Evolutionary conservation across 2,888 invertebrate genomes (phyloP).

Genomic region (Leucozona laternaria): DNA sequence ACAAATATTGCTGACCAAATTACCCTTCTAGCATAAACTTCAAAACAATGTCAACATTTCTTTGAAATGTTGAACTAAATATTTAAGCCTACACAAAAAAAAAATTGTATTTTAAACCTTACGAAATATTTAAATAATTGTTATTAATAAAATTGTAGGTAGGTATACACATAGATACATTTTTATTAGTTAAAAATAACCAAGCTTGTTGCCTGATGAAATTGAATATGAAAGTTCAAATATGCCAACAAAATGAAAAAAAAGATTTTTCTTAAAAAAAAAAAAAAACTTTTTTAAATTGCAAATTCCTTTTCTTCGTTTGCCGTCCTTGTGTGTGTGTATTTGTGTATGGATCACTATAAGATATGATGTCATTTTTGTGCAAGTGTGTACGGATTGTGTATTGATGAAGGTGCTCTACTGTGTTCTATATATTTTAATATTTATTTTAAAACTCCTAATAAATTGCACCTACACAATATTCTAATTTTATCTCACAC

Average conservation of each 20-base stretch:
- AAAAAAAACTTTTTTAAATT: slow-evolving; percentile 18
- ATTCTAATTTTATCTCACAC: slow-evolving; percentile 71
- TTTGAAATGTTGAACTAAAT: neutral
- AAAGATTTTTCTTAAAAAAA: neutral
- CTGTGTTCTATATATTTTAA: slow-evolving; percentile 32
- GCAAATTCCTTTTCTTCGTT: slow-evolving; percentile 46
- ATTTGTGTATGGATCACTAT: neutral
- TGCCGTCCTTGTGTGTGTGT: neutral
- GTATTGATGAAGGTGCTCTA: slow-evolving; percentile 42
- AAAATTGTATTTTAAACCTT: neutral
- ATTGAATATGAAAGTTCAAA: slow-evolving; percentile 38
- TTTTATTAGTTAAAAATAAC: slow-evolving; percentile 33
- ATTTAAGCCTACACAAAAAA: neutral
- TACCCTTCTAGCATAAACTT: neutral
- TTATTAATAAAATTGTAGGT: slow-evolving; percentile 12
- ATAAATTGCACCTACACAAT: slow-evolving; percentile 76
- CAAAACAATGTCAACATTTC: neutral
- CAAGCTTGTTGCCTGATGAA: slow-evolving; percentile 26
- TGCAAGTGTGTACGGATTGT: slow-evolving; percentile 26
- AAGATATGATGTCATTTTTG: slow-evolving; percentile 56
- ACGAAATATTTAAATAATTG: neutral
- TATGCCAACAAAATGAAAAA: neutral
- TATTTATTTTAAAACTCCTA: slow-evolving; percentile 48
- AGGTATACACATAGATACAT: neutral
- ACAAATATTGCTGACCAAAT: neutral